Evolutionary conservation across 2,888 invertebrate species (phyloP).

Genomic region (Alcis repandata): DNA sequence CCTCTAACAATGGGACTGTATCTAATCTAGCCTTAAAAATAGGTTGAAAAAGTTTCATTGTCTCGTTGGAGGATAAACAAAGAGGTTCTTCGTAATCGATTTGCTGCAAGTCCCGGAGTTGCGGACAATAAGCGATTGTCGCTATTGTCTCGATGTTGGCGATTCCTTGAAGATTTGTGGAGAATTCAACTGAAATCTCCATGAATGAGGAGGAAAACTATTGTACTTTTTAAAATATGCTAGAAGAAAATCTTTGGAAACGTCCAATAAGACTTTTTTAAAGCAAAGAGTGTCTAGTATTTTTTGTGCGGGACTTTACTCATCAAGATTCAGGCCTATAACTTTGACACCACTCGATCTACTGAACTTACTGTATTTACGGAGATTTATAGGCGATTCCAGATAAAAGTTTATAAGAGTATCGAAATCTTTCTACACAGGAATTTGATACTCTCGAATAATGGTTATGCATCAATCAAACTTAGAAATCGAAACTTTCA

Average conservation of each 20-base stretch:
- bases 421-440: too few relatives aligned
- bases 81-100: constrained; percentile 70
- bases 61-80: constrained; percentile 73
- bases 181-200: constrained; percentile 14
- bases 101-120: constrained; percentile 66
- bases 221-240: background rate
- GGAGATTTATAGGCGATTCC: too few relatives aligned
- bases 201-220: constrained; percentile 4
- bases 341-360: too few relatives aligned
- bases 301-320: too few relatives aligned
- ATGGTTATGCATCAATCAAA: background rate
- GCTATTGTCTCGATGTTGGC: constrained; percentile 49
- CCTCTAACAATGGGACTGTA: constrained; percentile 66
- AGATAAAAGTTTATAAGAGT: too few relatives aligned
- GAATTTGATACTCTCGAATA: too few relatives aligned
- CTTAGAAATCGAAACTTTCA: background rate
- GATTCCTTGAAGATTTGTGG: constrained; percentile 29
- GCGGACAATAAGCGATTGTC: constrained; percentile 75
- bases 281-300: too few relatives aligned
- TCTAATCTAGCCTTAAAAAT: constrained; percentile 62
- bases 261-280: too few relatives aligned
- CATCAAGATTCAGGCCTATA: too few relatives aligned
- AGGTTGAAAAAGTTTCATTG: constrained; percentile 69
- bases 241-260: too few relatives aligned
- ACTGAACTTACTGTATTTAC: too few relatives aligned